phyloP scores from a whole-genome alignment of 2,888 invertebrate genomes.

The Terebella lapidaria region DNA sequence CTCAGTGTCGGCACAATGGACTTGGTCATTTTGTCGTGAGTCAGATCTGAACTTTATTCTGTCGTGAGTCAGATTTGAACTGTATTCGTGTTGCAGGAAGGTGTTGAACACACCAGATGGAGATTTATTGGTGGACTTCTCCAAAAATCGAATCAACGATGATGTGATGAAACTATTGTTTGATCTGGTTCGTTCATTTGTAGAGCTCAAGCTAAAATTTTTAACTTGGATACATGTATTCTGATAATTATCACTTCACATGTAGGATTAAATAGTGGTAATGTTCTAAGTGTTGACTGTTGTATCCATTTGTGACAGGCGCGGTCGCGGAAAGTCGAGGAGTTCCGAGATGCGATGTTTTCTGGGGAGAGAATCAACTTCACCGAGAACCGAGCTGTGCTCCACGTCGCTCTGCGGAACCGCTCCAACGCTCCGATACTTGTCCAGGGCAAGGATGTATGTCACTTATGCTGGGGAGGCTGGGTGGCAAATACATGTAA shows the following conservation, averaged over 20 bases:
- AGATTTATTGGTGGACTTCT: conserved; percentile 88
- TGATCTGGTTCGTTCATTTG: too few relatives aligned
- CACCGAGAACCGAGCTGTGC: conserved; percentile 91
- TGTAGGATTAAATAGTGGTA: too few relatives aligned
- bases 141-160: conserved; percentile 87
- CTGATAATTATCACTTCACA: too few relatives aligned
- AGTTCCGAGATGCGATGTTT: conserved; percentile 87
- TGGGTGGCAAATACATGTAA: too few relatives aligned
- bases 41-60: too few relatives aligned
- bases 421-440: conserved; percentile 71
- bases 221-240: too few relatives aligned
- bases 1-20: too few relatives aligned
- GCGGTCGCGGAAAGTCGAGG: conserved; percentile 72
- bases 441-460: conserved; percentile 81
- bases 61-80: too few relatives aligned
- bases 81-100: conserved; percentile 12
- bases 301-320: conserved; percentile 55
- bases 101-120: conserved; percentile 62
- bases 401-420: conserved; percentile 91
- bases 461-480: conserved; percentile 27
- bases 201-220: conserved; percentile 48
- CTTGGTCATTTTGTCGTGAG: too few relatives aligned
- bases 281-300: too few relatives aligned
- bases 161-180: conserved; percentile 71
- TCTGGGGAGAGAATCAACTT: conserved; percentile 92